Evolutionary conservation across 2,888 invertebrate genomes (phyloP).

Genomic region (Mylabris sibirica): DNA sequence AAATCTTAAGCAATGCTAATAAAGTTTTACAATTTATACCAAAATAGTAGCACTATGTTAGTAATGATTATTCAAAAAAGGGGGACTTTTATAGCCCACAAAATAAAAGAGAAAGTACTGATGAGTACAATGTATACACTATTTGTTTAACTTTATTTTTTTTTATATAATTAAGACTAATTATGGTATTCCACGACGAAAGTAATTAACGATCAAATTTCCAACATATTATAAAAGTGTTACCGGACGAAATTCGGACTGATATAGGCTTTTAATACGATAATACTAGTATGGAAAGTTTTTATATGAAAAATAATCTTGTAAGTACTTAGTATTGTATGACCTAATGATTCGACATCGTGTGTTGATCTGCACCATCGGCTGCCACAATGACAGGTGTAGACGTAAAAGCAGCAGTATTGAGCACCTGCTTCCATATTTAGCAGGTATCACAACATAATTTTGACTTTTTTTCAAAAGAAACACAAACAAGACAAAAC

Average conservation of each 20-base stretch:
- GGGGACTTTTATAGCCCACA: background rate
- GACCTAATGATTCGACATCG: constrained; percentile 45
- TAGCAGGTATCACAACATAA: constrained; percentile 46
- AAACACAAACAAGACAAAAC: constrained; percentile 16
- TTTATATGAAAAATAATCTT: constrained; percentile 29
- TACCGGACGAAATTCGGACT: background rate
- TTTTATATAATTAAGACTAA: background rate
- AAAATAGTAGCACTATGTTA: background rate
- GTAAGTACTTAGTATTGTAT: constrained; percentile 43
- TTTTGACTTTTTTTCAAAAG: constrained; percentile 30
- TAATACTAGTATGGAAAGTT: background rate
- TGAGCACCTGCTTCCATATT: constrained; percentile 52
- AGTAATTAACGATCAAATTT: constrained; percentile 7
- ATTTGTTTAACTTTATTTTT: background rate
- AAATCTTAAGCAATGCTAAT: background rate
- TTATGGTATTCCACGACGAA: background rate
- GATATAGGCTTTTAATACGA: background rate
- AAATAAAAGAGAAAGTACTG: constrained; percentile 12
- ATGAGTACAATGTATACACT: constrained; percentile 1
- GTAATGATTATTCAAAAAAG: background rate
- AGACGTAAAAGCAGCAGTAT: constrained; percentile 47
- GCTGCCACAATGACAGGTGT: constrained; percentile 53
- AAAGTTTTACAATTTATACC: background rate
- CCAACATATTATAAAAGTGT: background rate
- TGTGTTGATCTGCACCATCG: constrained; percentile 50